These are phyloP conservation scores for human (Homo sapiens) DNA, from an alignment of 2,113 vertebrate species.

Conservation along the genomic window DNA sequence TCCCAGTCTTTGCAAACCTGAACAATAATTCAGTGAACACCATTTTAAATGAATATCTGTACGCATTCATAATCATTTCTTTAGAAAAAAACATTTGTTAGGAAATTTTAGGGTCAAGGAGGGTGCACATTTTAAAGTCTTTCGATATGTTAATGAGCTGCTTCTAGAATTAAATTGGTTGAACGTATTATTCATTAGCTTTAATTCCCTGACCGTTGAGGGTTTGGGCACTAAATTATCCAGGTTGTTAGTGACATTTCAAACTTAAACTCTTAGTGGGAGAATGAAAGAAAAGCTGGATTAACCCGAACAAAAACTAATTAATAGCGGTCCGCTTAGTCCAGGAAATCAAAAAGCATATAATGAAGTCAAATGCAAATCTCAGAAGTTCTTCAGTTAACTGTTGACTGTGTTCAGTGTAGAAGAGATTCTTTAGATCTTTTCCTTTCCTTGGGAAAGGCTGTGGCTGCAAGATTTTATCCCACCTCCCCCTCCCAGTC, in stretches of 20 bases:
- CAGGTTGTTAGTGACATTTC: slow-evolving; percentile 66
- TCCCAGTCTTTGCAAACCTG: neutral
- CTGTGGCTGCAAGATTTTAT: neutral
- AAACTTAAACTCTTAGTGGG: slow-evolving; percentile 35
- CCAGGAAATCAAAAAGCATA: slow-evolving; percentile 50
- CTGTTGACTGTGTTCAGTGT: neutral
- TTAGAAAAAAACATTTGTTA: slow-evolving; percentile 2
- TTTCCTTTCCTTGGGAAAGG: neutral
- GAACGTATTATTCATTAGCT: slow-evolving; percentile 70
- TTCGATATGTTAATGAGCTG: slow-evolving; percentile 74
- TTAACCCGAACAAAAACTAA: slow-evolving; percentile 66
- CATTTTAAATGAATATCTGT: neutral
- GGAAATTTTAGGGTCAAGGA: slow-evolving; percentile 69
- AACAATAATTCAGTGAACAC: neutral
- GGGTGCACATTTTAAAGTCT: slow-evolving; percentile 48
- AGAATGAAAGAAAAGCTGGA: slow-evolving; percentile 60
- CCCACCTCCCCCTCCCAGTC: accelerated
- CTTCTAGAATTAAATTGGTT: slow-evolving; percentile 44
- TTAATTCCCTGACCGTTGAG: slow-evolving; percentile 26
- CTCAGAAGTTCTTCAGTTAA: neutral
- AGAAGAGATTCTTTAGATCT: neutral
- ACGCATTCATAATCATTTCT: slow-evolving; percentile 55
- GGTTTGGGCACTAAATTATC: slow-evolving; percentile 44
- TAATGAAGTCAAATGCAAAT: slow-evolving; percentile 44
- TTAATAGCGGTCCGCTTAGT: slow-evolving; percentile 34